Evolutionary conservation across 2,113 vertebrate species (phyloP).

Genomic region (Coracopsis vasa): DNA sequence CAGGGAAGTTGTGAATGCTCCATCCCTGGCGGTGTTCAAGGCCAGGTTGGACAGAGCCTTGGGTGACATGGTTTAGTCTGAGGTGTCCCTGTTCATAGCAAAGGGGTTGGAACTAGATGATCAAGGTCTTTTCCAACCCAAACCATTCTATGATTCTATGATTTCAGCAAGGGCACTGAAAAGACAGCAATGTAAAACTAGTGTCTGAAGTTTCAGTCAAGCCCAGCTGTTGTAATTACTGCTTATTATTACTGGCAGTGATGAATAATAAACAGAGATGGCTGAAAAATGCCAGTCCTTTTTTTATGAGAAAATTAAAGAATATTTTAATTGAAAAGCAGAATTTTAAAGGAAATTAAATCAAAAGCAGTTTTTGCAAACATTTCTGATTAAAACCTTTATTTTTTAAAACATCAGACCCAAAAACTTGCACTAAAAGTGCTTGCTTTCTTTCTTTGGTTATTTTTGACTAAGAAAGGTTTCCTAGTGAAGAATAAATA

Average conservation of each 20-base stretch:
- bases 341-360: not conserved
- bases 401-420: not conserved
- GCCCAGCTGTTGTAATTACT: not conserved
- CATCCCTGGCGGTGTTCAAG: no score
- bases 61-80: no score
- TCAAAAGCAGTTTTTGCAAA: not conserved
- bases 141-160: no score
- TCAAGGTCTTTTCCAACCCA: no score
- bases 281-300: not conserved
- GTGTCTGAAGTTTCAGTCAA: not conserved
- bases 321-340: not conserved
- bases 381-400: not conserved
- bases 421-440: rapidly evolving
- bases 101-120: no score
- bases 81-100: no score
- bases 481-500: not conserved
- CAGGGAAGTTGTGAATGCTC: no score
- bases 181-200: not conserved
- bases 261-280: not conserved
- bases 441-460: not conserved
- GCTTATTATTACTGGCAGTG: not conserved
- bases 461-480: not conserved
- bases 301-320: not conserved
- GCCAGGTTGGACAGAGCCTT: no score
- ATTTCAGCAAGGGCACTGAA: not conserved